Base-by-base conservation (phyloP, 2,113 vertebrate genomes). In the Chroicocephalus ridibundus region DNA sequence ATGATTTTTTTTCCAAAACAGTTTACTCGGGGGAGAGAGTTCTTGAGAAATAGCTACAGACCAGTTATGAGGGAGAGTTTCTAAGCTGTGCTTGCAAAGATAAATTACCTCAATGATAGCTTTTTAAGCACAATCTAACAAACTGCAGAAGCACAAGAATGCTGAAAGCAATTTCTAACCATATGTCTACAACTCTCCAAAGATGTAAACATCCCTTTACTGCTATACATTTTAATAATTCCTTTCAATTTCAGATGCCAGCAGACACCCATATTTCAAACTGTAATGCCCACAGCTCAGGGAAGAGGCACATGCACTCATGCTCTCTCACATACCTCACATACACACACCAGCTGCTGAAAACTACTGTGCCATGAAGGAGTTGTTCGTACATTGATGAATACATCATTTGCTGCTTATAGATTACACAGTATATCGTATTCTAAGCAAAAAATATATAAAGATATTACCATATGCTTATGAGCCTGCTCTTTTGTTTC, bases 1-100 rank as follows among this genome's bases (percentile, higher is more conserved):
- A 71, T 31, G 52, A 27, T 44, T 94, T 84, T 42, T 94, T 84
- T 87, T 87, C 85, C 85, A 88, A 76, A 94, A 83, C 13, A 86
- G 52, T 27, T 34, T 82, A 3, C 1, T 13, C 0, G 47, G 6
- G 6, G 44, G 12, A 76, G 14, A 85, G 34, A 11, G 76, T 57
- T 82, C 40, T 77, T 58, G 44, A 69, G 66, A 88, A 90, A 90
- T 4, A 90, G 78, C 54, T 94, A 62, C 82, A 82, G 46, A 65
- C 3, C 34, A 38, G 34, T 57, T 75, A n/a, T 0, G 1, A 68
- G 62, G 22, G 19, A 65, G 49, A 54, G 24, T 27, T 89, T 68
- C 70, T 55, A 62, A 79, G 32, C 52, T 40, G 3, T 22, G 34
- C 52, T 69, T 47, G 68, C 47, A 86, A 68, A 85, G n/a, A 92